Evolutionary conservation across 2,113 vertebrate genomes (phyloP), one percentile per base, ranked within the genome.

Genomic region (Lampris megalopsis): DNA sequence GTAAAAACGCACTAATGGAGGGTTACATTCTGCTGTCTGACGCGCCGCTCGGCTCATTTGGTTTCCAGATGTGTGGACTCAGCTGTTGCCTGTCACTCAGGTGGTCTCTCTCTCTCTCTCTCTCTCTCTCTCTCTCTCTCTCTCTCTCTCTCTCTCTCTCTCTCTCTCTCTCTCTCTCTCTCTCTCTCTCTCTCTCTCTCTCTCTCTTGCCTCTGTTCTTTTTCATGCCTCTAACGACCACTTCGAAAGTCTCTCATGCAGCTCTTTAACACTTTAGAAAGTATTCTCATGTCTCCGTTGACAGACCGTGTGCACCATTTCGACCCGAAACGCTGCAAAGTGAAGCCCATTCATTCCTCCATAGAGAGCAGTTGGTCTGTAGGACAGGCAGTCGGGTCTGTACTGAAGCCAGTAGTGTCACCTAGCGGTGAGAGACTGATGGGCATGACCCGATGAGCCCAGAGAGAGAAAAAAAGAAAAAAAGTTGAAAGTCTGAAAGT

Each of bases 51-150:
- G 53, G 59, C 54, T 48, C 52, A 79, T 76, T 89, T 77, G 64
- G 83, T 92, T 85, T 91, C 95, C 95, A 95, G 96, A 94, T 96
- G 96, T 95, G 91, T 92, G 90, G 89, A 91, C 95, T 96, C 96
- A 96, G 96, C 95, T 96, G 96, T 92, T 95, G 94, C 93, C 87
- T 96, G 95, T 97, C 95, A 95, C 91, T 94, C 89, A 90, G 90
- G 88, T 89, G 84, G 77, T 82, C 75, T 70, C 64, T 73, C 49
- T 65, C 66, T 9, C 69, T 77, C 60, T 73, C 52, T 63, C 64
- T 8, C 66, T 62, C 37, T 13, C 5, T 68, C 54, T 67, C n/a
- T 80, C 48, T 54, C 13, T 42, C 42, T 58, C 67, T 47, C 40
- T 69, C 53, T 9, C 24, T 69, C 41, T 11, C 35, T 69, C 53